A percentile compares a stretch with the other conserved stretches of the same genome.
phyloP scores from a whole-genome alignment of 2,797 vertebrate genomes.

The Echiichthys vipera region DNA sequence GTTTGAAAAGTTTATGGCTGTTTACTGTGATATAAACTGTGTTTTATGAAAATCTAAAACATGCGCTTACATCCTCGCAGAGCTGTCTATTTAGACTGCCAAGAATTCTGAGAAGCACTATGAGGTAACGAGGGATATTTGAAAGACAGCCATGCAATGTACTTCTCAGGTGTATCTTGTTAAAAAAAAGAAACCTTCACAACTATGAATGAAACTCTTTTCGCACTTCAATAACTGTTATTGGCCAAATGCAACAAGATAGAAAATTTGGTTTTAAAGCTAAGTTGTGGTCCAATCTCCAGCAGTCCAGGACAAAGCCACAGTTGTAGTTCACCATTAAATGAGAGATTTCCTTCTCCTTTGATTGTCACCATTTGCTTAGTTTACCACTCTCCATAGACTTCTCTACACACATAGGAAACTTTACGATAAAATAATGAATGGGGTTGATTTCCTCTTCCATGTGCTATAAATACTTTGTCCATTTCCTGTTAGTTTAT shows the following conservation, averaged over 20 bases:
- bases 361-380: background rate
- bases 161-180: background rate
- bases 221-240: background rate
- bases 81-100: background rate
- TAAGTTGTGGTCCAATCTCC: background rate
- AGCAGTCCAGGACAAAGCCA: background rate
- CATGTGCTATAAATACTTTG: background rate
- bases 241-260: background rate
- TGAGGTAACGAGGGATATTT: background rate
- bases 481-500: constrained; percentile 1
- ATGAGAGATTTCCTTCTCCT: background rate
- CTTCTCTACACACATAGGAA: background rate
- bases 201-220: background rate
- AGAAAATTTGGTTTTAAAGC: background rate
- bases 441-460: background rate
- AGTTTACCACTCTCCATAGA: background rate
- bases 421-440: background rate
- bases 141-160: background rate
- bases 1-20: background rate
- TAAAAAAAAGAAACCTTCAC: background rate
- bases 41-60: constrained; percentile 25
- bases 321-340: background rate
- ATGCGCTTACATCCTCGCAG: background rate
- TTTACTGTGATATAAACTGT: constrained; percentile 27
- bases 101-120: background rate